Base-by-base conservation (phyloP, 2,888 invertebrate species). In the Drosophila subsilvestris region DNA sequence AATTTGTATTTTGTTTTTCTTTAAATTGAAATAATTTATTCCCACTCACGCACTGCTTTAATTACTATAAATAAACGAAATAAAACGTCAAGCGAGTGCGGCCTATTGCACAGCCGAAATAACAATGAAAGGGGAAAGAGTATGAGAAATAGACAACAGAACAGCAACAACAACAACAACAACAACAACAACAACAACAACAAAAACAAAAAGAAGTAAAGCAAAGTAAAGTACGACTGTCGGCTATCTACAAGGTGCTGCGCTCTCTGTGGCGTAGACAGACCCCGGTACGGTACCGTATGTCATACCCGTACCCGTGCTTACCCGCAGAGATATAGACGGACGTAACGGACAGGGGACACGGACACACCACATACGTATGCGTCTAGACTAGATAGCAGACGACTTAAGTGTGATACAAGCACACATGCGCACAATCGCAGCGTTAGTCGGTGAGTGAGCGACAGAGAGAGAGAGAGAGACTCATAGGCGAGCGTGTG, bases 351-450 rank as follows among this genome's bases (percentile, higher is more conserved):
- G 20, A 49, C 20, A n/a, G 53, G 37, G 37, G 37, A 10, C 54
- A 58, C 32, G 22, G 29, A 56, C 48, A 63, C 45, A 74, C 48
- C 51, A 53, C 67, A 62, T 70, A 72, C 70, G 75, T 76, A 74
- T 76, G 68, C 75, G 90, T 90, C 90, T 90, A 90, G 90, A 90
- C 90, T 82, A 89, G 90, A 89, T 87, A 90, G 88, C 90, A 90
- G 90, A 90, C 90, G 83, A 88, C 85, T 86, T 88, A 85, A 88
- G 87, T 79, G 79, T 79, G 79, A 83, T 79, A 88, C 73, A 71
- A 74, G 70, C 79, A 81, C 74, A 84, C 77, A 84, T 85, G 88
- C 78, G 86, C 85, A 80, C 72, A 71, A 69, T 70, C 74, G 54
- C 22, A 43, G 55, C 53, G 73, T n/a, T 17, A 45, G 43, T 18